Base-by-base conservation (phyloP, 2,888 invertebrate genomes). In the Aproaerema taeniolella region DNA sequence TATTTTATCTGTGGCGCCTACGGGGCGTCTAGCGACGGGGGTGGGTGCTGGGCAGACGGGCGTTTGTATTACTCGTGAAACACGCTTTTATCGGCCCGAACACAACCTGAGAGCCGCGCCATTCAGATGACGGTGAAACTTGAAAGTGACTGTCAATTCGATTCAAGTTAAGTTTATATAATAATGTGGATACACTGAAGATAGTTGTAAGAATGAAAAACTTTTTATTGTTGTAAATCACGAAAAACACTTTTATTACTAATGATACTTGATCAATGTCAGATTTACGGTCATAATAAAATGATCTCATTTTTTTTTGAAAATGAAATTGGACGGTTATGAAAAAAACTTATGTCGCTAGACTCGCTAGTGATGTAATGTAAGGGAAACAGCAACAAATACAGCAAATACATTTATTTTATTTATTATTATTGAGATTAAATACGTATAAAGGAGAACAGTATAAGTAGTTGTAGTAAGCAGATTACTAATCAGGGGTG, bases 1-100 rank as follows among this genome's bases (percentile, higher is more conserved):
- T 75, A 69, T 56, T 46, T 52, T 67, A 78, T 79, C 82, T 80
- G 79, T 79, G 75, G 82, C 81, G 82, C 43, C 39, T 49, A 42
- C 44, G 52, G 43, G 48, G 51, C 52, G 60, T 50, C 50, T 50
- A 7, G 10, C 28, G 3, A 6, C 5, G 52, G 67, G 71, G 70
- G 58, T 66, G 65, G 31, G 12, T 28, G 40, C 31, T 1, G 46
- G 48, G 68, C 69, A 41, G 36, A 67, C 76, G 68, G 33, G 28
- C 45, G 2, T 20, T 24, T 11, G 7, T 7, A 8, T 16, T 32
- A n/a, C 5, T 28, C n/a, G 3, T 10, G 28, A 7, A 28, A 3
- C 10, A 6, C 9, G 28, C 10, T 8, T 8, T 6, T 28, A 3
- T 28, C n/a, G 3, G n/a, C n/a, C 9, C 9, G 28, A n/a, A 6